A percentile compares a stretch with the other conserved stretches of the same genome.
Evolutionary conservation across 2,113 vertebrate species (phyloP).

Genomic region (Carlito syrichta): DNA sequence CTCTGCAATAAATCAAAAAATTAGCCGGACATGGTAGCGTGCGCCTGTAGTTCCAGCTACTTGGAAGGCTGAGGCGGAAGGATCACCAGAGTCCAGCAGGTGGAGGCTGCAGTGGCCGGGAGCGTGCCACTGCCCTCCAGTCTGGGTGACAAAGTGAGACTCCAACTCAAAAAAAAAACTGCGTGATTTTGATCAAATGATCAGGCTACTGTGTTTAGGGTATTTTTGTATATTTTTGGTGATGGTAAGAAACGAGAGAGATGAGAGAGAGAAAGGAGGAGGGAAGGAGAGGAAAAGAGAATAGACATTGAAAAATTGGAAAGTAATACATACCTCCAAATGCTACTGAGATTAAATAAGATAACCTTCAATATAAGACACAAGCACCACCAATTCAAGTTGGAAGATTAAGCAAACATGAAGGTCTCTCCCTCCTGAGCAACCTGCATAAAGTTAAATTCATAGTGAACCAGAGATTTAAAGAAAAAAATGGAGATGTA

Average conservation of each 20-base stretch:
- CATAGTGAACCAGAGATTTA: neutral
- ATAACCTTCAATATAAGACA: neutral
- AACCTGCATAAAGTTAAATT: neutral
- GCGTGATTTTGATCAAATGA: neutral
- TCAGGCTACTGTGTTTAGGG: neutral
- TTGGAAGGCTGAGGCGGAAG: no score
- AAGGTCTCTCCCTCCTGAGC: neutral
- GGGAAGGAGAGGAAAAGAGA: neutral
- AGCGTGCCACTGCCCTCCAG: no score
- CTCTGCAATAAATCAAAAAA: no score
- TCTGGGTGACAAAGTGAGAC: no score
- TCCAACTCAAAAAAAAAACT: no score
- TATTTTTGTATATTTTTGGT: neutral
- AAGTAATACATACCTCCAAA: neutral
- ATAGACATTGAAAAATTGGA: neutral
- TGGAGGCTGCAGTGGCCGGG: no score
- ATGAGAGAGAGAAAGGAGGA: neutral
- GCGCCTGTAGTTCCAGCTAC: no score
- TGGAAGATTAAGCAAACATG: neutral
- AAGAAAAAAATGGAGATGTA: neutral
- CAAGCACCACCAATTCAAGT: neutral
- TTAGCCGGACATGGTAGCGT: no score
- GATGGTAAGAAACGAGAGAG: neutral
- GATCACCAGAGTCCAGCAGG: no score
- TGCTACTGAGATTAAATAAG: neutral